Base-by-base conservation (phyloP, 2,113 vertebrate species). In the Cinclus cinclus region DNA sequence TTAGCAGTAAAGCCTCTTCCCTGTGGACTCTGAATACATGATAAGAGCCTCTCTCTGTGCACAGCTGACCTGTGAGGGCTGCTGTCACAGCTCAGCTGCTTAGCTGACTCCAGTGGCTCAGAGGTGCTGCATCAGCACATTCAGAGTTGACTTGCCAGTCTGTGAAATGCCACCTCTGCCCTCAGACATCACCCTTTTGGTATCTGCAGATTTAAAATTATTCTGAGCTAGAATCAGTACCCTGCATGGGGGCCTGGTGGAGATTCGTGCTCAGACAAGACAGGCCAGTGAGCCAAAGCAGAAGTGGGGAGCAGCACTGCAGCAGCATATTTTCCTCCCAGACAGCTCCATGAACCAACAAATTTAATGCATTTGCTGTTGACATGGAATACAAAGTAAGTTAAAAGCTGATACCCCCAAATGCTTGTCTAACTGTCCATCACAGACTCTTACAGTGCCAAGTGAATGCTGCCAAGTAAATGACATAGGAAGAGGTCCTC, bases 401-500 rank as follows among this genome's bases (percentile, higher is more conserved):
- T 35, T 30, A 91, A 71, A 89, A 94, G 47, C 78, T 82, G 62
- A 42, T 83, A 46, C 28, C 53, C 56, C 33, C 23, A 62, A 92
- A 65, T 83, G 31, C 50, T 94, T 94, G 82, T 86, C 87, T 90
- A 74, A 80, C 69, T 63, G 64, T 90, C 92, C 92, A 50, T 74
- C 88, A 71, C 62, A 59, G 42, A 25, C 33, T 77, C 33, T 47
- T 63, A 23, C 30, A 31, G 37, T 58, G 86, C 75, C 94, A 96
- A 92, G 78, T 47, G 58, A 86, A 55, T 7, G 78, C 50, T 93
- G 95, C 94, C 96, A 93, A 94, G 64, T 88, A 93, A 90, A 83
- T 80, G 88, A 90, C 90, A 81, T 14, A 77, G 78, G 55, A 80
- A 88, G 75, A 89, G 55, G 46, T 77, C 68, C 42, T 89, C n/a